Percentiles rank a stretch among this genome's conserved stretches.
phyloP scores from a whole-genome alignment of 2,113 vertebrate genomes.

The Zeus faber region DNA sequence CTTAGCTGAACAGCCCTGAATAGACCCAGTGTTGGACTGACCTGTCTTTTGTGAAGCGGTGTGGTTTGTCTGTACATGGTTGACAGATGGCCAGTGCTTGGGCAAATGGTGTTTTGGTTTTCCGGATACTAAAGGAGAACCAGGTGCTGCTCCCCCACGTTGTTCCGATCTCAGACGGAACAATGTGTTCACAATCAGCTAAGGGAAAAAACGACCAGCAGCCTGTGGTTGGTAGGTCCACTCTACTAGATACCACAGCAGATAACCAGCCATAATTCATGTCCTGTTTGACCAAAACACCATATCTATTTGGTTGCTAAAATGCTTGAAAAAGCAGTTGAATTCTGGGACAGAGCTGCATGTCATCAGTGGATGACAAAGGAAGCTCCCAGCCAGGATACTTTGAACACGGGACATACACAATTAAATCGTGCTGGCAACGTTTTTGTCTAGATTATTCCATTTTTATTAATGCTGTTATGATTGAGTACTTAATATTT shows the following conservation, averaged over 20 bases:
- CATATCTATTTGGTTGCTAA: neutral
- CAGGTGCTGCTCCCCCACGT: conserved; percentile 4
- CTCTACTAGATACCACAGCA: neutral
- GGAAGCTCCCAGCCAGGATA: no score
- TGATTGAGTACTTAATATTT: no score
- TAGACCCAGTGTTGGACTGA: conserved; percentile 16
- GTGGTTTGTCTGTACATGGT: conserved; percentile 16
- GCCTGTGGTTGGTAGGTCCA: neutral
- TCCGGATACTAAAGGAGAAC: conserved; percentile 1
- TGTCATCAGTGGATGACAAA: no score
- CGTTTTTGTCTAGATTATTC: no score
- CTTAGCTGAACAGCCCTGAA: conserved; percentile 11
- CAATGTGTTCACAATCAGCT: neutral
- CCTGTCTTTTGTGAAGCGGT: conserved; percentile 14
- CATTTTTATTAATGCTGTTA: no score
- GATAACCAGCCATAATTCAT: neutral
- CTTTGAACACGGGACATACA: no score
- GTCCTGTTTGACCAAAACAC: neutral
- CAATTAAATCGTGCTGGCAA: no score
- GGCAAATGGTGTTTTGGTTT: neutral
- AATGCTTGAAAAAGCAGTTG: neutral
- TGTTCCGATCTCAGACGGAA: neutral
- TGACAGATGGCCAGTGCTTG: no score
- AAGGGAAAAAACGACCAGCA: neutral
- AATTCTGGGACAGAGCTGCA: neutral